These are phyloP conservation scores for Upupa epops DNA, from an alignment of 2,113 vertebrate genomes.

Conservation along the genomic window DNA sequence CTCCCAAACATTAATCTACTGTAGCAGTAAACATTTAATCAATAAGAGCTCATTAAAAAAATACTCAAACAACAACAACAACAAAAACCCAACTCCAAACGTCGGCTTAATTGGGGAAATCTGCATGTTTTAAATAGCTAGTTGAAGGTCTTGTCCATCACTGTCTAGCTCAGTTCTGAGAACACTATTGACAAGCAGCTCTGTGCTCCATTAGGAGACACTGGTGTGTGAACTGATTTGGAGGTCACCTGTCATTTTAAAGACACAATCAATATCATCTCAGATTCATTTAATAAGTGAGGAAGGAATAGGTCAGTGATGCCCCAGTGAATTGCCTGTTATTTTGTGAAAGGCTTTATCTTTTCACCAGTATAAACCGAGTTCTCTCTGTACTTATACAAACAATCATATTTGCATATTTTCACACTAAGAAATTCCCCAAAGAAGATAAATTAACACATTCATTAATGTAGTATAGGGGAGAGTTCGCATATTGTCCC, in stretches of 20 bases:
- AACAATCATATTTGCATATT: conserved; percentile 20
- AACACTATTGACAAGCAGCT: conserved; percentile 45
- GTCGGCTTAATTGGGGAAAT: conserved; percentile 17
- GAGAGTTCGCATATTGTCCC: not conserved
- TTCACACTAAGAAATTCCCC: not conserved
- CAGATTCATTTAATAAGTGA: conserved; percentile 65
- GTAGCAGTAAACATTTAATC: not conserved
- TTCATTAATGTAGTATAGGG: conserved; percentile 7
- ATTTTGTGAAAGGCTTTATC: conserved; percentile 18
- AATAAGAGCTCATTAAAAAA: conserved; percentile 30
- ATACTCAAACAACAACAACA: not conserved
- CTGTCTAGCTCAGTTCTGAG: conserved; percentile 56
- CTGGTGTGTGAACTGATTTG: conserved; percentile 64
- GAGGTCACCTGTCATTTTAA: conserved; percentile 73
- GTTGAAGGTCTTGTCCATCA: conserved; percentile 71
- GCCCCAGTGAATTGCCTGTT: conserved; percentile 36
- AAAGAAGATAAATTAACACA: not conserved
- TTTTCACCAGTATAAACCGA: not conserved
- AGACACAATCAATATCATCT: conserved; percentile 67
- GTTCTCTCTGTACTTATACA: not conserved
- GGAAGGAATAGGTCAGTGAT: conserved; percentile 57
- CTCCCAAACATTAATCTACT: conserved; percentile 11
- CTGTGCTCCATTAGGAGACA: conserved; percentile 32
- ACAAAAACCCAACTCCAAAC: not conserved
- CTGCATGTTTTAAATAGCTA: conserved; percentile 29